Evolutionary conservation across 2,113 vertebrate species (phyloP), one percentile per base, ranked within the genome.

Genomic region (Daphoenositta chrysoptera): DNA sequence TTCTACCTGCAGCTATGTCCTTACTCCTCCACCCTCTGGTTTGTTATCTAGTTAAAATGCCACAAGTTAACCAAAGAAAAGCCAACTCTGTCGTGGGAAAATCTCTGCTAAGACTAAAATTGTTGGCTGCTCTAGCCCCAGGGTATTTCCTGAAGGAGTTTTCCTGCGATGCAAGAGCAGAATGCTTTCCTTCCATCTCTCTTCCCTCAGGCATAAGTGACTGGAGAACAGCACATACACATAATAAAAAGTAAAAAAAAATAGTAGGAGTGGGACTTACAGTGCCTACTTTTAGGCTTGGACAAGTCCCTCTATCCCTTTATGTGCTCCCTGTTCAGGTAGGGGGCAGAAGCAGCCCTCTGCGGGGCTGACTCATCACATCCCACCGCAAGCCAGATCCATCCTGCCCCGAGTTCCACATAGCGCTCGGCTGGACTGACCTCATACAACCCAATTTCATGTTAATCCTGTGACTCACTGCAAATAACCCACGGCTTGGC

Each of bases 381-480:
- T 1, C 6, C 18, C 7, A 79, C 66, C 61, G 27, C 18, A 16
- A 0, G 3, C 10, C 7, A 79, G 35, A 58, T 50, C 35, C 69
- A 14, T 64, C 56, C 50, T 82, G 50, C 58, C 53, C n/a, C 0
- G 0, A 86, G 30, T 17, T 88, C 79, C 22, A 58, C 33, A 60
- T 0, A 77, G 71, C 0, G 0, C 53, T 42, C 2, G 0, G 72
- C 48, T 28, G 9, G 9, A 80, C 64, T 27, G 31, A 64, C 58
- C 13, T 6, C 90, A 61, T 27, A 31, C 50, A 80, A 45, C 64
- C 48, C 2, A 5, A 15, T 45, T 87, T 45, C 64, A 70, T 10
- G 22, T 54, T 48, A 37, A 37, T 26, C 39, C 8, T 24, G 48
- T 89, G 84, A 91, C 60, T 94, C 53, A 71, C 31, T 56, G 78